These are phyloP conservation scores for Leuctra nigra DNA, from an alignment of 2,888 invertebrate species.

Conservation along the genomic window DNA sequence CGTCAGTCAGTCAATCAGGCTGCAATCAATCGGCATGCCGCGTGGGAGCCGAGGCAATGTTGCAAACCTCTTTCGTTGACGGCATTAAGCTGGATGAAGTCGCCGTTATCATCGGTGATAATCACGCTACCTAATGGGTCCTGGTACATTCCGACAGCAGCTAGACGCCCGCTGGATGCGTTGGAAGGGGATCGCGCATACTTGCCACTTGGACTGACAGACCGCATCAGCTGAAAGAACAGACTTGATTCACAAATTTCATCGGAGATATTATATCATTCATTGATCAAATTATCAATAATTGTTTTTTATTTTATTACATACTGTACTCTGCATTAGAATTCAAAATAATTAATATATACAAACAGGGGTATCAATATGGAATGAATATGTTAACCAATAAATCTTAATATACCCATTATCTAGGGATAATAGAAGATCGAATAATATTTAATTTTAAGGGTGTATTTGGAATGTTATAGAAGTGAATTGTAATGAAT, in stretches of 20 bases:
- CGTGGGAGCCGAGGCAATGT: not conserved
- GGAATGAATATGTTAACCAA: too few relatives aligned
- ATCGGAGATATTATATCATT: not conserved
- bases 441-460: too few relatives aligned
- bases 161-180: not conserved
- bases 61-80: constrained; percentile 16
- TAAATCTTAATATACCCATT: too few relatives aligned
- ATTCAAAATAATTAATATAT: too few relatives aligned
- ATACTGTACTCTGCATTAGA: too few relatives aligned
- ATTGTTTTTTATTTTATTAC: not conserved
- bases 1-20: not conserved
- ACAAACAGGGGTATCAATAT: too few relatives aligned
- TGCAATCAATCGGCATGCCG: constrained; percentile 1
- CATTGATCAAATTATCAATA: not conserved
- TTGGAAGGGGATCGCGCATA: not conserved
- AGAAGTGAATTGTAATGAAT: too few relatives aligned
- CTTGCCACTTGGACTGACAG: constrained; percentile 21
- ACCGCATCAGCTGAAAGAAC: constrained; percentile 52
- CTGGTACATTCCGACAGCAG: constrained; percentile 16
- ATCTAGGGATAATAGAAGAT: too few relatives aligned
- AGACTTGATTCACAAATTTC: not conserved
- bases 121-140: constrained; percentile 28
- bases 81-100: constrained; percentile 25
- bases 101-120: constrained; percentile 25
- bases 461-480: too few relatives aligned